Conservation (phyloP, 1,140 invertebrate genomes). For the Rhopalosiphum padi region DNA sequence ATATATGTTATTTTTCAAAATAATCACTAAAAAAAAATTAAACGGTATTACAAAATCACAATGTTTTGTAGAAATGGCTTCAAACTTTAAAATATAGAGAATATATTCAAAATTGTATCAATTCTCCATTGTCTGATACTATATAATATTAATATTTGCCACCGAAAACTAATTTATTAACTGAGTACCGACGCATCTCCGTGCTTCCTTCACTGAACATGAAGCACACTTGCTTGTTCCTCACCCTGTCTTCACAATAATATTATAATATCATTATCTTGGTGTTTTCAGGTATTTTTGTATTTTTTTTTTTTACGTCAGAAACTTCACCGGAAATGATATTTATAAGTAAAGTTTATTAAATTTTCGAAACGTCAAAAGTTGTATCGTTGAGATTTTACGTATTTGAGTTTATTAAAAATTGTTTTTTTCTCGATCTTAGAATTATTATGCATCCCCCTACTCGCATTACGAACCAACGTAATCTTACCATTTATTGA, state of each 20-base stretch:
- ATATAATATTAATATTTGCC: not conserved
- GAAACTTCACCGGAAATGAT: not conserved
- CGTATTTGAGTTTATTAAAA: not conserved
- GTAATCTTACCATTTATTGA: not conserved
- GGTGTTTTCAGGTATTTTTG: not conserved
- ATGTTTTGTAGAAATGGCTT: too few species aligned
- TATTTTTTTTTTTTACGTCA: not conserved
- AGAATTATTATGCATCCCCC: not conserved
- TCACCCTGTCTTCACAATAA: not conserved
- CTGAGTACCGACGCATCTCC: not conserved
- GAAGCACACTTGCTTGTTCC: not conserved
- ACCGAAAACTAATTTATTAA: not conserved
- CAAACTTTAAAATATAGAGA: too few species aligned
- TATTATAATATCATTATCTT: not conserved
- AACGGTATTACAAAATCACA: too few species aligned
- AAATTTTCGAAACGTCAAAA: not conserved
- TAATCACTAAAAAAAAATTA: too few species aligned
- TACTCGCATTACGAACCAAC: not conserved
- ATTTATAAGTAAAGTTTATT: constrained; percentile 5
- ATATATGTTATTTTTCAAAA: too few species aligned
- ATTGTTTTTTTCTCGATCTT: not conserved
- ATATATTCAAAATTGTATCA: too few species aligned
- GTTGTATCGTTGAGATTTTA: not conserved
- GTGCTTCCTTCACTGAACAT: not conserved
- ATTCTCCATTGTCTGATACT: not conserved